Evolutionary conservation across 1,140 invertebrate genomes (phyloP), one percentile per base, ranked within the genome.

Genomic region (Galendromus occidentalis): DNA sequence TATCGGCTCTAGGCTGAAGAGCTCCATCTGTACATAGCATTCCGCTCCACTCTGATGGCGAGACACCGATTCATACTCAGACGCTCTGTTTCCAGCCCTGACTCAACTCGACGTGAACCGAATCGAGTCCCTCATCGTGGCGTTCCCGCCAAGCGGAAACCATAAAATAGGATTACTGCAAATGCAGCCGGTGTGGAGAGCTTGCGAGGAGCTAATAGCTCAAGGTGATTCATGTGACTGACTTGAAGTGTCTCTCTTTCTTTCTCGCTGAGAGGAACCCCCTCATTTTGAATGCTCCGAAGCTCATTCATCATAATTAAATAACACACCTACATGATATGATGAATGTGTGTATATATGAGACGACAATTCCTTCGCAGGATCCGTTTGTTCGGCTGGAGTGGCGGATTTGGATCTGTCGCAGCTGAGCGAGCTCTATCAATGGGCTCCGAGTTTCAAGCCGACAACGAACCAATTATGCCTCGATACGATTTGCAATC

Each of bases 401-500:
- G 81, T 96, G 12, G 85, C 87, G 45, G 91, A 96, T 76, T 79
- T 95, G n/a, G 86, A 88, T 70, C 85, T 86, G 39, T 78, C 80
- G 4, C 80, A 83, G 29, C 85, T 97, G 63, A 81, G 85, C 42
- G 77, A 84, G 66, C 76, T 96, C 0, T 84, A 88, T 76, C 79
- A 84, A 17, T 84, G 82, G 79, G 84, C 87, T n/a, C 79, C 80
- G 68, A 75, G 74, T 59, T 73, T 91, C 1, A 89, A 90, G 71
- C 93, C 93, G 18, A 83, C 81, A 68, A 91, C 94, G 66, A 85
- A 94, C 68, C 93, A 98, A 79, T 92, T 98, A 67, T 96, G 93
- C 78, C 80, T 97, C 59, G 85, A 90, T 1, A 86, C 86, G 2
- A 98, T 93, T 75, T 98, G 94, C 79, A 86, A 94, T 2, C 92